These are phyloP conservation scores for Progne subis DNA, from an alignment of 2,113 vertebrate species.

Conservation along the genomic window DNA sequence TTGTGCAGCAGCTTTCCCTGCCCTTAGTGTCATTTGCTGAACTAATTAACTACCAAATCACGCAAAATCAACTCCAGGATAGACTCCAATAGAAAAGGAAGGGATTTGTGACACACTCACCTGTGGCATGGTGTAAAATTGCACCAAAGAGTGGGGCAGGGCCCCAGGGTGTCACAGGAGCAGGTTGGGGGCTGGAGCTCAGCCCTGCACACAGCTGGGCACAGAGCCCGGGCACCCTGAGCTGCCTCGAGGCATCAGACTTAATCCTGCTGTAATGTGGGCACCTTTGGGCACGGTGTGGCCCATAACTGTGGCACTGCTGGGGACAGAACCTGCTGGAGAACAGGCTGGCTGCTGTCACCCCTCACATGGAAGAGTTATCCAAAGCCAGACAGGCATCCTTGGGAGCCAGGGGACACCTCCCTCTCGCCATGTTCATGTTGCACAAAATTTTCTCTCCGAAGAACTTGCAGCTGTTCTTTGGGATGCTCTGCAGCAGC, in stretches of 20 bases:
- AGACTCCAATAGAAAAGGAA: not conserved
- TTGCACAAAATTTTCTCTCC: not conserved
- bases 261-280: not conserved
- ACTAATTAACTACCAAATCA: not conserved
- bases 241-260: too few species aligned
- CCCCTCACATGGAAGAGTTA: accelerated
- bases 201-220: not conserved
- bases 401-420: not conserved
- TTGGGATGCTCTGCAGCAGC: not conserved
- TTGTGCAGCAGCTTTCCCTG: not conserved
- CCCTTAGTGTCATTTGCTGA: not conserved
- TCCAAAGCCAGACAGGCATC: accelerated
- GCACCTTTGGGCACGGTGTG: accelerated
- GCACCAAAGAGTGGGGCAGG: not conserved
- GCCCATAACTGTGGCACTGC: not conserved
- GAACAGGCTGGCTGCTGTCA: not conserved
- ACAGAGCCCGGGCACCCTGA: not conserved
- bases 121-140: accelerated
- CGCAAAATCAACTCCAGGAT: accelerated
- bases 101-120: accelerated
- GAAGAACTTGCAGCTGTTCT: not conserved
- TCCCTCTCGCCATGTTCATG: accelerated
- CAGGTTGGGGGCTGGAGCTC: accelerated
- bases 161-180: not conserved
- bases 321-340: not conserved